Conservation (phyloP, 92 coral and sea anemone genomes). For the Palythoa grandiflora region DNA sequence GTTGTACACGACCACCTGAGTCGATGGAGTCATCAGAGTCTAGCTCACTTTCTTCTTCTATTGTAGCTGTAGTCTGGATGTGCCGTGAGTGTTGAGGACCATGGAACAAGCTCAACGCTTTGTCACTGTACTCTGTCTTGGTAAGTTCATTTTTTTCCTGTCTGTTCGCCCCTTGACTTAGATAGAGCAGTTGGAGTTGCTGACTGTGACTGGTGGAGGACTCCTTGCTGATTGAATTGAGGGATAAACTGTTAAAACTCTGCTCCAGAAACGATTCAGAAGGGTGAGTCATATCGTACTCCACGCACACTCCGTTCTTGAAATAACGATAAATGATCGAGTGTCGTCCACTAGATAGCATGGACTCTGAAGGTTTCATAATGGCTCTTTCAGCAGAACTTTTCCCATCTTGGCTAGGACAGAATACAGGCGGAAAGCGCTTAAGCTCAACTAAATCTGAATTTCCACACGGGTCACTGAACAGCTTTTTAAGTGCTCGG, state of each 20-base stretch:
- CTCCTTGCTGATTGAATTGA: neutral
- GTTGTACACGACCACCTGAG: neutral
- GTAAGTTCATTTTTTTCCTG: neutral
- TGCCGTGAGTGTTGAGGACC: neutral
- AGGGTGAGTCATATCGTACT: slow-evolving; percentile 5
- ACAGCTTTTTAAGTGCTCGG: slow-evolving; percentile 9
- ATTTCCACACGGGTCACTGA: slow-evolving; percentile 10
- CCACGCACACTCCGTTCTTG: neutral
- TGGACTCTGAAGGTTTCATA: slow-evolving; percentile 25
- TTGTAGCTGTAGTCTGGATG: neutral
- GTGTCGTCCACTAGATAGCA: slow-evolving; percentile 19
- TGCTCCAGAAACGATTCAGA: slow-evolving; percentile 19
- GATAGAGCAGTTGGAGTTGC: too few relatives aligned
- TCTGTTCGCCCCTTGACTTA: neutral
- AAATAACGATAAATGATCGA: neutral
- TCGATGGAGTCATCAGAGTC: neutral
- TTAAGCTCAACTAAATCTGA: slow-evolving; percentile 1
- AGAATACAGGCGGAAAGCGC: neutral
- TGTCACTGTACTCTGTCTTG: neutral
- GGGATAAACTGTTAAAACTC: slow-evolving; percentile 22
- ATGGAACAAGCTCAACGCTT: neutral
- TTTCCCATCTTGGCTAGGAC: neutral
- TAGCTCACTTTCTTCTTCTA: neutral
- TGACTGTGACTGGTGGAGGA: too few relatives aligned
- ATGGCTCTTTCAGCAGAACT: neutral